Base-by-base conservation (phyloP, 2,113 vertebrate genomes). In the Larimichthys polyactis region DNA sequence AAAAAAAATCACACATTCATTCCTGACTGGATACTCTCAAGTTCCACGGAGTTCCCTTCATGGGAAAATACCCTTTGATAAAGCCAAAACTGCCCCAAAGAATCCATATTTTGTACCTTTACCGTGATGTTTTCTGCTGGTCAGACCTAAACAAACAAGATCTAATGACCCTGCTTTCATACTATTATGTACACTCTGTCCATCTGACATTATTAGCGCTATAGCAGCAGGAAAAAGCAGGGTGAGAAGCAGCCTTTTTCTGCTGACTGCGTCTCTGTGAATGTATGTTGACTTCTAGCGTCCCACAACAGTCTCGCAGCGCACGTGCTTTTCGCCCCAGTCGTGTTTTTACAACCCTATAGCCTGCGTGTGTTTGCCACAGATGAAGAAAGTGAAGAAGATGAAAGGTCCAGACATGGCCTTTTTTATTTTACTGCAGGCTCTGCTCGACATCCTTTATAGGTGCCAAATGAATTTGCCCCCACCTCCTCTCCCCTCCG, bases 331-430 rank as follows among this genome's bases (percentile, higher is more conserved):
- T 51, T 55, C 46, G 58, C 22, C 54, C 29, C 19, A 24, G 19
- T 32, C 3, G 2, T n/a, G 15, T 65, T 69, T 68, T 55, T 1
- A 5, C 57, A 48, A n/a, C 16, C 22, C 57, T 63, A 40, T 60
- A 63, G 58, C 20, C 55, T 10, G 70, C 11, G 46, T 29, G 59
- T n/a, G 60, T 66, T 70, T n/a, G 69, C 60, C 63, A 15, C 52
- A 52, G 69, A 84, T 57, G 66, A 75, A 83, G 70, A 89, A 74
- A 82, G 65, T 52, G 49, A 58, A 36, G 57, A 24, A 78, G 79
- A 85, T 78, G 59, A 90, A 84, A 78, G 68, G 78, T 89, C 70
- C 71, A 76, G 59, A 71, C 71, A 79, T 72, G 79, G 87, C 68
- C 80, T 74, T 46, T 83, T 78, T 90, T 40, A 40, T 40, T 40